Evolutionary conservation across 2,113 vertebrate species (phyloP).

Genomic region (Petaurus breviceps): DNA sequence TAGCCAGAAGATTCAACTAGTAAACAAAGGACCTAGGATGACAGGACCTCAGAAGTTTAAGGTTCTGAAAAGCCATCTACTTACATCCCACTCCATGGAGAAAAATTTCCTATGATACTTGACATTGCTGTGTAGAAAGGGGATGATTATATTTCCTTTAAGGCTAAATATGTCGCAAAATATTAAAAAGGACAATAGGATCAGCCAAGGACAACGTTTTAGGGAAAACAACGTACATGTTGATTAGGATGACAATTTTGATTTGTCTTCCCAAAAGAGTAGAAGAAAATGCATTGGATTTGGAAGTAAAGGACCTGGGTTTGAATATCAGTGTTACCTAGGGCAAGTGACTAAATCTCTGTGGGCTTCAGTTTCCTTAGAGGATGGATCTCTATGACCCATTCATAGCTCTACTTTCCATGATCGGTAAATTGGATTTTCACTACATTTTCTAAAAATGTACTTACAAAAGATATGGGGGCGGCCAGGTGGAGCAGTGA

Average conservation of each 20-base stretch:
- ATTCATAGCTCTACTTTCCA: not conserved
- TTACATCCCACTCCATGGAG: not conserved
- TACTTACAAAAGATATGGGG: not conserved
- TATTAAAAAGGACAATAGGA: not conserved
- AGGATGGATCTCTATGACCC: not conserved
- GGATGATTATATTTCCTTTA: not conserved
- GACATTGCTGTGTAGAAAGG: not conserved
- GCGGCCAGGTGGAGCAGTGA: no score
- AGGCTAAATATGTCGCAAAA: not conserved
- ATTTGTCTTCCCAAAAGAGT: not conserved
- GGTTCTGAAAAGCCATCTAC: not conserved
- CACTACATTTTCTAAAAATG: not conserved
- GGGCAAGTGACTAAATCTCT: not conserved
- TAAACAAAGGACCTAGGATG: not conserved
- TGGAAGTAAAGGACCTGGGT: not conserved
- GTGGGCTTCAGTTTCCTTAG: not conserved
- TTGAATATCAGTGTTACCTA: not conserved
- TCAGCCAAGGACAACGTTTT: not conserved
- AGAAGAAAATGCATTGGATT: not conserved
- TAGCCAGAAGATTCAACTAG: not conserved
- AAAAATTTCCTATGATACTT: not conserved
- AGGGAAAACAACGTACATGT: not conserved
- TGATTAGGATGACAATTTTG: not conserved
- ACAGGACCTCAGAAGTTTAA: not conserved
- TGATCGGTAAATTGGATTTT: not conserved